phyloP scores from a whole-genome alignment of 2,888 invertebrate species.

The Biston stratarius region DNA sequence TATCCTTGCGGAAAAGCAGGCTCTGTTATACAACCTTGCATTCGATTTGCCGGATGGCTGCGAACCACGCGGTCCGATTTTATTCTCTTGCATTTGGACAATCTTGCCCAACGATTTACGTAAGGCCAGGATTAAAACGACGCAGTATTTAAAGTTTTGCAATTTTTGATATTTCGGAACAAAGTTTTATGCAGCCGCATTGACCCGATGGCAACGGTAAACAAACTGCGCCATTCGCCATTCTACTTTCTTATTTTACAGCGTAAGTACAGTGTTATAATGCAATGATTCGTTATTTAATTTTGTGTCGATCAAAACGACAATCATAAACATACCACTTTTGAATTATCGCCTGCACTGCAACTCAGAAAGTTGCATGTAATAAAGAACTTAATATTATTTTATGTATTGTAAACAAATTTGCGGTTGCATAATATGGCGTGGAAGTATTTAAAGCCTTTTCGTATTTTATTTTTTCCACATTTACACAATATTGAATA shows the following conservation, averaged over 20 bases:
- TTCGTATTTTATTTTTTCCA: too few species aligned
- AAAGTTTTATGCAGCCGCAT: conserved; percentile 64
- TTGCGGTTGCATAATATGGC: conserved; percentile 23
- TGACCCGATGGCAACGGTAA: conserved; percentile 55
- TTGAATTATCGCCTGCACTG: conserved; percentile 41
- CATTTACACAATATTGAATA: too few species aligned
- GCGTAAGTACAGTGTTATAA: conserved; percentile 48
- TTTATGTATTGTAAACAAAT: conserved; percentile 28
- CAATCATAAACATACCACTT: conserved; percentile 45
- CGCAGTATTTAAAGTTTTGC: conserved; percentile 73
- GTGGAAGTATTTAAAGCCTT: conserved; percentile 22
- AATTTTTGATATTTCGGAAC: conserved; percentile 75
- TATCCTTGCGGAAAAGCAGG: conserved; percentile 62
- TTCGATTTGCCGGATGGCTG: conserved; percentile 64
- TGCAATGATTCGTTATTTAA: conserved; percentile 54
- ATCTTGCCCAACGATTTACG: conserved; percentile 77
- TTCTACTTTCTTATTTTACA: conserved; percentile 69
- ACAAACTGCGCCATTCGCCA: conserved; percentile 61
- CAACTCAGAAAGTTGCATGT: conserved; percentile 34
- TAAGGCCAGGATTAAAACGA: conserved; percentile 77
- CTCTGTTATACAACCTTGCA: conserved; percentile 65
- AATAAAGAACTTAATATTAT: conserved; percentile 37
- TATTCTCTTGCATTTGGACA: conserved; percentile 73
- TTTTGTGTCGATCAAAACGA: conserved; percentile 50
- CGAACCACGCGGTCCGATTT: conserved; percentile 59